Percentiles rank a stretch among this genome's conserved stretches.
phyloP scores from a whole-genome alignment of 1,140 invertebrate species.

The Grapholita molesta region DNA sequence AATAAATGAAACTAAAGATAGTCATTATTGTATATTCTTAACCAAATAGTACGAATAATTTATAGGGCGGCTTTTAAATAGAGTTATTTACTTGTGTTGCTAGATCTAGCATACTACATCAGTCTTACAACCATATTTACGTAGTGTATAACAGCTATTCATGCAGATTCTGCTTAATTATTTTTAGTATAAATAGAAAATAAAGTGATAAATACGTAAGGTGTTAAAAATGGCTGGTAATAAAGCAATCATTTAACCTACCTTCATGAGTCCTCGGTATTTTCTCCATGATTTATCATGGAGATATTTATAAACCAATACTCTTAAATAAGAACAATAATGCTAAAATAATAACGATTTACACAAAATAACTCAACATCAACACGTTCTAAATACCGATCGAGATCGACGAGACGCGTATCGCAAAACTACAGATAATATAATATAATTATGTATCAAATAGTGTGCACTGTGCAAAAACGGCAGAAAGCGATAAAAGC shows the following conservation, averaged over 20 bases:
- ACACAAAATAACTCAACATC: neutral
- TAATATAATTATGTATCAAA: too few relatives aligned
- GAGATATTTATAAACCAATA: neutral
- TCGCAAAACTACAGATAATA: neutral
- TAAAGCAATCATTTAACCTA: slow-evolving; percentile 63
- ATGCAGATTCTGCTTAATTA: neutral
- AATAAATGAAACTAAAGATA: too few relatives aligned
- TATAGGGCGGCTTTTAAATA: too few relatives aligned
- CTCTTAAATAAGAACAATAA: neutral
- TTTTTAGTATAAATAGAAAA: neutral
- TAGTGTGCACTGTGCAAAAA: too few relatives aligned
- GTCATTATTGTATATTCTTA: too few relatives aligned
- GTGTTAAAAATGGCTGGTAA: slow-evolving; percentile 39
- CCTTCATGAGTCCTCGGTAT: slow-evolving; percentile 89
- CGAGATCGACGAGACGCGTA: neutral
- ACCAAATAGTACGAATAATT: too few relatives aligned
- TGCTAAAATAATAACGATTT: neutral
- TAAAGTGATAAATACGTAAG: slow-evolving; percentile 6
- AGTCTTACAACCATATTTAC: neutral
- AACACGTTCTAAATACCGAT: slow-evolving; percentile 12
- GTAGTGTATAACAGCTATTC: neutral
- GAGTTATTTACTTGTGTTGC: neutral
- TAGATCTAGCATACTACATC: neutral
- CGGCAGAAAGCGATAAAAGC: too few relatives aligned
- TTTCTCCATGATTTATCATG: slow-evolving; percentile 81